Evolutionary conservation across 2,797 vertebrate species (phyloP), one percentile per base, ranked within the genome.

Genomic region (Cryptoblepharus egeriae): DNA sequence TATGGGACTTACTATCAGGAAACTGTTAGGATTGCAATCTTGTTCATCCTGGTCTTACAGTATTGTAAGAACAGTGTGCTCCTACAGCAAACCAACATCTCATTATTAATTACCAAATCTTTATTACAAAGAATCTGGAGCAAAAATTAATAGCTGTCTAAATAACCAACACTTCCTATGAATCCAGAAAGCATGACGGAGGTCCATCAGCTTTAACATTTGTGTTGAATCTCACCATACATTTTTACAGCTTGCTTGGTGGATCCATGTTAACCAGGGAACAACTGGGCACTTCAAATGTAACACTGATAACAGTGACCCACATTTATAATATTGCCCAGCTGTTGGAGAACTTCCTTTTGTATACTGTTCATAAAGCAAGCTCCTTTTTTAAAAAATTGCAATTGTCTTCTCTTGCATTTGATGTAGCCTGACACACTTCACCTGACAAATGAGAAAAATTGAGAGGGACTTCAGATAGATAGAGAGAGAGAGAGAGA

Each of bases 371-470:
- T 26, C 79, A 88, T 16, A 88, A 52, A 81, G 76, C 7, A 30
- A 87, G 65, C 60, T 78, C 57, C 60, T 83, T 83, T 65, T 57
- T 83, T 72, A 32, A 42, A 83, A 89, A 90, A 88, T 88, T 70
- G 81, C 35, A 13, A 42, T 26, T 86, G 86, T 87, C 84, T 45
- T 84, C 82, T 85, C 88, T 88, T 86, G 72, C 63, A 22, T 77
- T 85, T 79, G 67, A 60, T 81, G 81, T 83, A 71, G 75, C 61
- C 5, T 58, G 77, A 85, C 64, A 82, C n/a, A 79, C n/a, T 88
- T 90, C 77, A 88, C 80, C 87, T 84, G 58, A 60, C 77, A 88
- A 79, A 89, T 80, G 68, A 70, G 70, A 68, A 87, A 81, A 88
- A 77, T 69, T 82, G 52, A n/a, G 87, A 60, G 5, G 77, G 13